phyloP scores from a whole-genome alignment of 2,113 vertebrate species.

The Silurus asotus region DNA sequence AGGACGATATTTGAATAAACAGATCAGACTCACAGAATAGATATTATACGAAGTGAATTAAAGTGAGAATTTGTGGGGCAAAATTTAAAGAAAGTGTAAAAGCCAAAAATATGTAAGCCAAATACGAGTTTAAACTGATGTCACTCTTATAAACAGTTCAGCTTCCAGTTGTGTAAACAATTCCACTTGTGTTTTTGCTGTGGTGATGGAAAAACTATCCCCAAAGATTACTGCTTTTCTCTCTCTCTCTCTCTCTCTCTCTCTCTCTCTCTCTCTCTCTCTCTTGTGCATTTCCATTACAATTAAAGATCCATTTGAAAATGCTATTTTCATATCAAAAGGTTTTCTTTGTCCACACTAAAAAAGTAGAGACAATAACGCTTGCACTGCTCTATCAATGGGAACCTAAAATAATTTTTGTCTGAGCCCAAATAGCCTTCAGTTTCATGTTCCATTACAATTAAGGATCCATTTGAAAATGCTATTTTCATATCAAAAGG shows the following conservation, averaged over 20 bases:
- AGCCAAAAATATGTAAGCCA: neutral
- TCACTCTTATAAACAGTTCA: neutral
- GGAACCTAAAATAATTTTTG: neutral
- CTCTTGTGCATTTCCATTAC: conserved; percentile 1
- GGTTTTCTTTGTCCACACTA: neutral
- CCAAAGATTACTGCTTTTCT: conserved; percentile 18
- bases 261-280: neutral
- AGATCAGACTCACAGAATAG: neutral
- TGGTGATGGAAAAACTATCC: conserved; percentile 29
- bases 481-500: conserved; percentile 1
- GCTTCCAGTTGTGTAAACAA: neutral
- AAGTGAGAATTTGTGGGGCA: neutral
- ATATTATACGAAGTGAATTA: neutral
- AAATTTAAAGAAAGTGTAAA: neutral
- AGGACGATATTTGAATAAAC: neutral
- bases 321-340: conserved; percentile 14
- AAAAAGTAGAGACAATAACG: neutral
- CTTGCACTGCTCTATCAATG: neutral
- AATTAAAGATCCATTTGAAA: conserved; percentile 3
- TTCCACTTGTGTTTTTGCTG: conserved; percentile 12
- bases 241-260: conserved; percentile 2
- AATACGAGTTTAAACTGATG: neutral
- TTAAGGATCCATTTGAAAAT: conserved; percentile 14
- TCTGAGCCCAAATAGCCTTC: neutral
- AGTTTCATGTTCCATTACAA: neutral